These are phyloP conservation scores for Dallia pectoralis DNA, from an alignment of 2,797 vertebrate species.

Conservation along the genomic window DNA sequence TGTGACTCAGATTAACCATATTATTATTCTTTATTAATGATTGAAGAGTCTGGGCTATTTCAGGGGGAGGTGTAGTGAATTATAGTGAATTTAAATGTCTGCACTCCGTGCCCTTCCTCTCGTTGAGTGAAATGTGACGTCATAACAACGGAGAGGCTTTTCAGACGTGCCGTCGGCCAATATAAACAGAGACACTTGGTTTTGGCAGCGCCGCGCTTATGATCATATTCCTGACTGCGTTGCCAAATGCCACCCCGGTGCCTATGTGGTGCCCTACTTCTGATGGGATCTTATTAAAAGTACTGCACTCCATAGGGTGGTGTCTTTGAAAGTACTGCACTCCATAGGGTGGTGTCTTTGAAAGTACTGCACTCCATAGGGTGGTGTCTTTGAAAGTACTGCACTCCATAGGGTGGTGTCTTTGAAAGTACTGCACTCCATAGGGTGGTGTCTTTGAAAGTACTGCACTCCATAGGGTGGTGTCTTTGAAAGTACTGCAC, in stretches of 20 bases:
- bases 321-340: too few species aligned
- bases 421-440: too few species aligned
- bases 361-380: too few species aligned
- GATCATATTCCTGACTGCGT: constrained; percentile 34
- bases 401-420: too few species aligned
- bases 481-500: too few species aligned
- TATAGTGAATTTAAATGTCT: constrained; percentile 59
- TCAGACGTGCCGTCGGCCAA: constrained; percentile 56
- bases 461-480: too few species aligned
- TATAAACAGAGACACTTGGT: constrained; percentile 57
- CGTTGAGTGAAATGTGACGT: constrained; percentile 59
- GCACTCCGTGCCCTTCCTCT: constrained; percentile 54
- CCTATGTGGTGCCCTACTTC: not conserved
- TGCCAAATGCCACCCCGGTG: not conserved
- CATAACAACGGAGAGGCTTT: constrained; percentile 56
- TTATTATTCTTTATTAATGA: constrained; percentile 32
- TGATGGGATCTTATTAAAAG: not conserved
- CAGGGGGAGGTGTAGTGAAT: constrained; percentile 21
- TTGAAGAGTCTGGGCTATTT: constrained; percentile 11
- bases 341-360: too few species aligned
- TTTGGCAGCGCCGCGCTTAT: constrained; percentile 51
- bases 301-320: not conserved
- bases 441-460: too few species aligned
- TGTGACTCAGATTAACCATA: constrained; percentile 43
- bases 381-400: too few species aligned